phyloP scores from a whole-genome alignment of 2,888 invertebrate species.

The Chymomyza amoena region DNA sequence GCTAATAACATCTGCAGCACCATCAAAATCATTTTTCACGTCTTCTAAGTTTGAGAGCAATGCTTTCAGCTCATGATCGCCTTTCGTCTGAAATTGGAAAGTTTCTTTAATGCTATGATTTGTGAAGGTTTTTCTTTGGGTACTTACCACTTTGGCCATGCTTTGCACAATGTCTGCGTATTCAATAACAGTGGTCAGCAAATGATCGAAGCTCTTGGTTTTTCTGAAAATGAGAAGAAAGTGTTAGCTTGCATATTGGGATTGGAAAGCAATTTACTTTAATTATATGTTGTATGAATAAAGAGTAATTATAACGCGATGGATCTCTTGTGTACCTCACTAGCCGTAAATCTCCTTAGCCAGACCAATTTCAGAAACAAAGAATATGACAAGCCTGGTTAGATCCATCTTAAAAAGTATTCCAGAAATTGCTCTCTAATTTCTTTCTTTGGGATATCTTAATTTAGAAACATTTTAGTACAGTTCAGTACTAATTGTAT shows the following conservation, averaged over 20 bases:
- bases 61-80: constrained; percentile 72
- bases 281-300: too few species aligned
- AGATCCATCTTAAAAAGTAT: too few species aligned
- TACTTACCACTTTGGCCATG: constrained; percentile 67
- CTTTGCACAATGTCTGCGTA: constrained; percentile 73
- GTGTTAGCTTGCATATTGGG: not conserved
- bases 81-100: constrained; percentile 58
- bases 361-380: too few species aligned
- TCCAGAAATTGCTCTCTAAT: too few species aligned
- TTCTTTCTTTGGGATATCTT: too few species aligned
- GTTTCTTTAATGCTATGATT: not conserved
- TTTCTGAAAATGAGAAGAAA: constrained; percentile 58
- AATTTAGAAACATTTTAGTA: too few species aligned
- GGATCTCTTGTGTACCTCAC: too few species aligned
- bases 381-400: too few species aligned
- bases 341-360: too few species aligned
- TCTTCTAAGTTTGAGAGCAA: constrained; percentile 79
- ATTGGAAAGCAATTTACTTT: too few species aligned
- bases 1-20: constrained; percentile 83
- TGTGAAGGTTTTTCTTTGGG: not conserved
- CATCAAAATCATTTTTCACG: constrained; percentile 81
- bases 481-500: too few species aligned
- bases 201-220: constrained; percentile 75
- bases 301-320: too few species aligned
- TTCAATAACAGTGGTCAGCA: constrained; percentile 74